Base-by-base conservation (phyloP, 2,797 vertebrate species). In the Muraenolepis orangiensis region DNA sequence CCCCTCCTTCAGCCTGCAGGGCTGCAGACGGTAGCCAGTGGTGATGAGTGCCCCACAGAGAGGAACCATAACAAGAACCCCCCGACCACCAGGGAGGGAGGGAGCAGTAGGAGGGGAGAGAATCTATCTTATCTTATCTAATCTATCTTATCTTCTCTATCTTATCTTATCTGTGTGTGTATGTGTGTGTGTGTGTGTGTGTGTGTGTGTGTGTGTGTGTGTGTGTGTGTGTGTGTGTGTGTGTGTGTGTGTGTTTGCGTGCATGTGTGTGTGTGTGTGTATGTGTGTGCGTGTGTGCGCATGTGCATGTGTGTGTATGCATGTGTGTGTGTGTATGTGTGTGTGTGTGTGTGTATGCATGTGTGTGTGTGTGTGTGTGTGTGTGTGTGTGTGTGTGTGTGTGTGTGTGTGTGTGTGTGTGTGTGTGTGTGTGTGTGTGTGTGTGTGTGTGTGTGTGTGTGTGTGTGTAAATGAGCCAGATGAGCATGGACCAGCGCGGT, bases 401-500 rank as follows among this genome's bases (percentile, higher is more conserved):
- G 42, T 46, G 42, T 72, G 72, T 0, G 20, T 61, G 66, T 79
- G 29, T 51, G 66, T 46, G 26, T 38, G 36, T 10, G 11, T 5
- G 36, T 10, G 11, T 38, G 36, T 12, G 6, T 38, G 6, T 74
- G 28, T 46, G 10, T 66, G n/a, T 8, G 6, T 69, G 81, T 75
- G 73, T 31, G 72, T 70, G 42, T 14, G 71, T 42, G 70, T 57
- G n/a, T 75, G 75, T 77, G 74, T 51, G 74, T 51, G 69, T 74
- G 78, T 42, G 75, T 72, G 78, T 68, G 68, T 6, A 1, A 40
- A 71, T 81, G 81, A 79, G 85, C 89, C 86, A 88, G 86, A 91
- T 91, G 88, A 89, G 87, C 87, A 85, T 70, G 81, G 87, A 88
- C 87, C 77, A 78, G 85, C 81, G 87, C 84, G 80, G 82, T 82